Base-by-base conservation (phyloP, 2,797 vertebrate species). In the Pithecia hirsuta region DNA sequence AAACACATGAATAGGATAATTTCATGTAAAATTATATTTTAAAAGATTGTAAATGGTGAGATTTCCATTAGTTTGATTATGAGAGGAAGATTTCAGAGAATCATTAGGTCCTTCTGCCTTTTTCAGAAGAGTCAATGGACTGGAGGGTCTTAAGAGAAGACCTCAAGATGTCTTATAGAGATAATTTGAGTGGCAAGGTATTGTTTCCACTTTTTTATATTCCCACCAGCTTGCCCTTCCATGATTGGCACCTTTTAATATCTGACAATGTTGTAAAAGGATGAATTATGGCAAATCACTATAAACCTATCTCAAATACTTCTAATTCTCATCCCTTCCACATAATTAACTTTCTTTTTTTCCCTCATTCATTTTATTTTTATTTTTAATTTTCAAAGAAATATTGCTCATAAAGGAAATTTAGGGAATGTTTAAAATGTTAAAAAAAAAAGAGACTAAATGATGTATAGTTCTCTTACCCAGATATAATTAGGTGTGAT, bases 301-400 rank as follows among this genome's bases (percentile, higher is more conserved):
- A 4, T 93, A 67, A 80, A 75, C 33, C 82, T 80, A 28, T 50
- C 52, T 61, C 19, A 85, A 74, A 64, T 91, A 48, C 19, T 74
- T 28, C 36, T 81, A 72, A 76, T 95, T 94, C 15, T 59, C 17
- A 33, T 88, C 15, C 10, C 41, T 91, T 79, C 24, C 28, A 50
- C 2, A 1, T 82, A 82, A 33, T 46, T n/a, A n/a, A 22, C 36
- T 86, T 89, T 5, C 20, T 52, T 39, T 28, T 89, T 93, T 78
- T 50, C 24, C 19, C 50, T 95, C 59, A 84, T 91, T 92, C 13
- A 75, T 93, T 81, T 95, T 89, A 12, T 55, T 92, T 96, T 91
- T 64, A 76, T 82, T 94, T 95, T 76, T 86, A 55, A 67, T 93
- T 72, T 86, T 89, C 91, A 91, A 93, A 84, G 13, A 94, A 70